phyloP scores from a whole-genome alignment of 1,140 invertebrate species.

The Formica exsecta region DNA sequence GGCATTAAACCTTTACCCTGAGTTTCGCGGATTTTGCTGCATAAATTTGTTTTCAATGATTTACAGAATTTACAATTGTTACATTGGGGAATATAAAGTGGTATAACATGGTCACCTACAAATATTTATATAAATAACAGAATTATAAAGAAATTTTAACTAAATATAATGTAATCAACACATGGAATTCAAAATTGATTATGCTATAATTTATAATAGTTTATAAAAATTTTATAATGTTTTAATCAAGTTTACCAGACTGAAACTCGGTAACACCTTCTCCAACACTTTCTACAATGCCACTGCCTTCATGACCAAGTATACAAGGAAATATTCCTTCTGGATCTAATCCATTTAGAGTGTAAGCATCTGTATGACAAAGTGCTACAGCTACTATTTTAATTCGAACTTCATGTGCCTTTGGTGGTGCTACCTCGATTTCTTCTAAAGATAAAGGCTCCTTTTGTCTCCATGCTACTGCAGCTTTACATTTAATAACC shows the following conservation, averaged over 20 bases:
- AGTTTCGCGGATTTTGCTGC: constrained; percentile 95
- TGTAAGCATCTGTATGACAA: constrained; percentile 99
- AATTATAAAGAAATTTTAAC: constrained; percentile 24
- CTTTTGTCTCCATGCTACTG: constrained; percentile 96
- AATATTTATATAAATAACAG: constrained; percentile 46
- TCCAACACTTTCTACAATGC: constrained; percentile 98
- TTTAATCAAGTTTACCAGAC: constrained; percentile 87
- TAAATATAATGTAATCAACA: constrained; percentile 37
- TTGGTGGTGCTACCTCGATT: constrained; percentile 98
- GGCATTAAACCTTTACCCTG: constrained; percentile 98
- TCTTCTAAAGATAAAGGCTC: constrained; percentile 95
- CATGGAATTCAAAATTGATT: constrained; percentile 1
- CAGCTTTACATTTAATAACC: constrained; percentile 95
- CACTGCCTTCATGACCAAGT: constrained; percentile 97
- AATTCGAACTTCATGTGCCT: constrained; percentile 94
- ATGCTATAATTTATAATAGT: constrained; percentile 49
- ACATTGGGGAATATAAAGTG: constrained; percentile 98
- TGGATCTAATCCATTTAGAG: constrained; percentile 95
- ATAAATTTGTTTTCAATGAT: constrained; percentile 98
- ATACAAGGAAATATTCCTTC: constrained; percentile 98
- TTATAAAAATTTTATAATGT: neutral
- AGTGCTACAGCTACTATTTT: constrained; percentile 95
- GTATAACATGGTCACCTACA: constrained; percentile 97
- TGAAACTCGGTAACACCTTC: constrained; percentile 96
- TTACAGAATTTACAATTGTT: constrained; percentile 98